Percentiles rank a stretch among this genome's conserved stretches.
Evolutionary conservation across 1,140 invertebrate genomes (phyloP).

Genomic region (Drosophila kurseongensis): DNA sequence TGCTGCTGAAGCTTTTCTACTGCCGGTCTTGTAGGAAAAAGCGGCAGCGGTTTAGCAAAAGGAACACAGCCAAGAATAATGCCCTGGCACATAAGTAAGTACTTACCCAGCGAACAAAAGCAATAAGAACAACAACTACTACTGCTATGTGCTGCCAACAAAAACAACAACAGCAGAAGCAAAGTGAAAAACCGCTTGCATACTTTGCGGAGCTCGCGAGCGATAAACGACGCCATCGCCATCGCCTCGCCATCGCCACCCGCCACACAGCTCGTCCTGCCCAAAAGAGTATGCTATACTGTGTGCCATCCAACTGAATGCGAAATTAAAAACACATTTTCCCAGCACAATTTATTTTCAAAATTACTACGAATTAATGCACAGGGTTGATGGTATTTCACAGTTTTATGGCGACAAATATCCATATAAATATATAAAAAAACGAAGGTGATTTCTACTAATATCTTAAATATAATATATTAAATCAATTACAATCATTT

Average conservation of each 20-base stretch:
- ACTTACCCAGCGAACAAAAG: slow-evolving; percentile 53
- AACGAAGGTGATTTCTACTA: neutral
- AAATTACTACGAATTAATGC: slow-evolving; percentile 25
- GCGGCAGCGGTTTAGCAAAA: slow-evolving; percentile 63
- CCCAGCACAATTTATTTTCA: slow-evolving; percentile 31
- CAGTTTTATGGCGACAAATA: slow-evolving; percentile 20
- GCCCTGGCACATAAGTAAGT: slow-evolving; percentile 76
- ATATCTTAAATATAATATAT: too few species aligned
- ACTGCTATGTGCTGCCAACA: slow-evolving; percentile 19
- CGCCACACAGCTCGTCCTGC: slow-evolving; percentile 3
- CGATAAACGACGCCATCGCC: slow-evolving; percentile 63
- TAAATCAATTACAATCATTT: too few species aligned
- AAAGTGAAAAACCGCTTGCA: slow-evolving; percentile 74
- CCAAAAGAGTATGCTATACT: slow-evolving; percentile 3
- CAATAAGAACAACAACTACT: slow-evolving; percentile 17
- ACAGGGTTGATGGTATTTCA: slow-evolving; percentile 12
- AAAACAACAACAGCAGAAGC: slow-evolving; percentile 37
- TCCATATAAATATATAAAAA: slow-evolving; percentile 11
- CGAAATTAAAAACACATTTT: slow-evolving; percentile 49
- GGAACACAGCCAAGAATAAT: slow-evolving; percentile 77
- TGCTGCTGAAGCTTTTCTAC: slow-evolving; percentile 25
- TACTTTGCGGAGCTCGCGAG: slow-evolving; percentile 69
- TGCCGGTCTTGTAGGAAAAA: slow-evolving; percentile 30
- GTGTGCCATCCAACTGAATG: slow-evolving; percentile 13
- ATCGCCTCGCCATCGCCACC: neutral